Evolutionary conservation across 1,140 invertebrate genomes (phyloP), one percentile per base, ranked within the genome.

Genomic region (Diorhabda sublineata): DNA sequence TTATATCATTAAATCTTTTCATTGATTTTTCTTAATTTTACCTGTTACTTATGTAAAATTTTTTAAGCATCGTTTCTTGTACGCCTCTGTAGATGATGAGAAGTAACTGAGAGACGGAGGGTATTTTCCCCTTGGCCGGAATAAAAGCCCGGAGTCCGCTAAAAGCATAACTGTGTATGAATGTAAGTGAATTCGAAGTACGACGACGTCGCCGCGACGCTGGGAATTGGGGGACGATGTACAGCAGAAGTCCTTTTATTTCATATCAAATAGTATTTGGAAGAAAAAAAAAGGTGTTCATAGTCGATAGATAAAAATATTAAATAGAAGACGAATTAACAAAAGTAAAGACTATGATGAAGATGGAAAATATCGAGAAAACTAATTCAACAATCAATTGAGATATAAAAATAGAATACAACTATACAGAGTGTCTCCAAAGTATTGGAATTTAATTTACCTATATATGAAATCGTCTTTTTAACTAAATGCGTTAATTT

Each of bases 151-250:
- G 26, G 72, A 71, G 72, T 73, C 69, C 61, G 72, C 75, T 76
- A 76, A 76, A 76, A 76, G 75, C 75, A 76, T 76, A 76, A 75
- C 75, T 76, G 75, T 76, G 75, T 76, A 75, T 76, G 72, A 69
- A 76, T n/a, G 74, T 76, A 76, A 76, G 75, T 76, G 75, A 76
- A 76, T 76, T 76, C 75, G 73, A 74, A 73, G 69, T 72, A 69
- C 67, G 66, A 52, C 58, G 47, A 61, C 45, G 61, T 59, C 42
- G 59, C 52, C 45, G 58, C 42, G 66, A 61, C 47, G 47, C n/a
- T n/a, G 47, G n/a, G n/a, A 52, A 8, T 52, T 52, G 47, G 47
- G 47, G 47, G 47, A 60, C 26, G 26, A 26, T 26, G 26, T 26
- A 26, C 26, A 26, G 26, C 26, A 26, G 26, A 26, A 26, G 26